Evolutionary conservation across 2,888 invertebrate species (phyloP).

Genomic region (Anoplius nigerrimus): DNA sequence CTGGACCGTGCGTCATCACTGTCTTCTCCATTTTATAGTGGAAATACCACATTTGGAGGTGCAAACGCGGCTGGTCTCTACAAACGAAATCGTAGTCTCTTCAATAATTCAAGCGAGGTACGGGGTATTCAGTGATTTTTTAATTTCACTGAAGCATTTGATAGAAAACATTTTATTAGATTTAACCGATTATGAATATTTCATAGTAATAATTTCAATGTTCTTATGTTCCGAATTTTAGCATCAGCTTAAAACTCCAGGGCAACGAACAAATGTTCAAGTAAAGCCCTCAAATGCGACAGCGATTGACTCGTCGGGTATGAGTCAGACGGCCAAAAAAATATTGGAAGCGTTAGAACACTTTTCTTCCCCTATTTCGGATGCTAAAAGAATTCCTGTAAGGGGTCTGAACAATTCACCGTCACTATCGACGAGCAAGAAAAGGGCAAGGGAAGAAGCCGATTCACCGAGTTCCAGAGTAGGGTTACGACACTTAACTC

Average conservation of each 20-base stretch:
- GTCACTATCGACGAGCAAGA: slow-evolving; percentile 43
- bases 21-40: slow-evolving; percentile 85
- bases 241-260: slow-evolving; percentile 64
- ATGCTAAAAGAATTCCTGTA: slow-evolving; percentile 86
- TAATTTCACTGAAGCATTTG: neutral
- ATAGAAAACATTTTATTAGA: neutral
- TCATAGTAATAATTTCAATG: neutral
- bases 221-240: slow-evolving; percentile 35
- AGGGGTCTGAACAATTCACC: slow-evolving; percentile 63
- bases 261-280: slow-evolving; percentile 71
- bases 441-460: slow-evolving; percentile 57
- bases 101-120: slow-evolving; percentile 62
- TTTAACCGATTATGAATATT: neutral
- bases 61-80: slow-evolving; percentile 75
- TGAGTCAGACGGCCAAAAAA: slow-evolving; percentile 86
- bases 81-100: slow-evolving; percentile 58
- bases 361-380: slow-evolving; percentile 87
- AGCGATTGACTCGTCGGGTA: slow-evolving; percentile 71
- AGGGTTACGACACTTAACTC: slow-evolving; percentile 70
- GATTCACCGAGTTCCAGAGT: slow-evolving; percentile 55
- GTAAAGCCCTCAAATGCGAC: slow-evolving; percentile 75
- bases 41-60: slow-evolving; percentile 86
- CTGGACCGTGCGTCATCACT: slow-evolving; percentile 70
- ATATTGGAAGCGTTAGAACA: slow-evolving; percentile 88
- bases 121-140: neutral